Base-by-base conservation (phyloP, 2,888 invertebrate genomes). In the Epistrophe grossulariae region DNA sequence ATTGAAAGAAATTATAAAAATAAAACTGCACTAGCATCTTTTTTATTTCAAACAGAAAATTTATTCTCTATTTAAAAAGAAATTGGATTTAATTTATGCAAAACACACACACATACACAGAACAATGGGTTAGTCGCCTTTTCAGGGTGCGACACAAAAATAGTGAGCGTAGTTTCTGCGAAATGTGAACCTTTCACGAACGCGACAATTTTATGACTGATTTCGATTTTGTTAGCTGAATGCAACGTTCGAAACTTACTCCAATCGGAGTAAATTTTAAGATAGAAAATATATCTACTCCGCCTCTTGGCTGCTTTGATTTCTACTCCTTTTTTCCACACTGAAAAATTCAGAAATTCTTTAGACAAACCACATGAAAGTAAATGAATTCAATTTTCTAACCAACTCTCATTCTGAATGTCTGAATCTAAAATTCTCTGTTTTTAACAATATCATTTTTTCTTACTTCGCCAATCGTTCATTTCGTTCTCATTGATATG, bases 161-260 rank as follows among this genome's bases (percentile, higher is more conserved):
- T 43, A 13, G 9, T 50, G 19, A 40, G 60, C 74, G 52, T 31
- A 60, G 11, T 15, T 72, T 17, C 40, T 38, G 15, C 48, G 40
- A 60, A 35, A 64, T 62, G 1, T 8, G 28, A 35, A 85, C 83
- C 60, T 28, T 45, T 40, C 66, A 76, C 87, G 79, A 66, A 83
- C 72, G 66, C 83, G 87, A 83, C 79, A 79, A 87, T 60, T 83
- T 79, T 79, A 66, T 62, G 55, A 87, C 87, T 87, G 79, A 74
- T 72, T 40, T 66, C 50, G 64, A 57, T 59, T 82, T 79, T 55
- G 1, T 38, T 38, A 40, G 82, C 85, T 87, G 82, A 79, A 82
- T 82, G 71, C 24, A 24, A 24, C 24, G 24, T 24, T 24, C 24
- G 24, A 24, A 24, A 24, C 24, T 24, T 24, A 1, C 24, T 24